Percentiles rank a stretch among this genome's conserved stretches.
Conservation (phyloP, 2,113 vertebrate genomes). For the Stigmatopora argus region DNA sequence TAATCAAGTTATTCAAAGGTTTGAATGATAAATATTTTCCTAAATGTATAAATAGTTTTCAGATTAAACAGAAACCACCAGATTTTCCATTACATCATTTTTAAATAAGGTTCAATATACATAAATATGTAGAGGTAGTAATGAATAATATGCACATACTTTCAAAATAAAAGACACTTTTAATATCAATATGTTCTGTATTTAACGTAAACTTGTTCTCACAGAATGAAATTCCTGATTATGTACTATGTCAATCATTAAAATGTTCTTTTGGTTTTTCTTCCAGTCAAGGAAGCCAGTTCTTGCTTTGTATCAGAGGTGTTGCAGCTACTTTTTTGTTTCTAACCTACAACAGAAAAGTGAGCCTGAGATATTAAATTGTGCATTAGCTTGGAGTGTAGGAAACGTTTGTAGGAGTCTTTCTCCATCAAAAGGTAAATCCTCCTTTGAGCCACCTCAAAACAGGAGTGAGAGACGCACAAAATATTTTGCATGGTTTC, state of each 20-base stretch:
- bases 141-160: no score
- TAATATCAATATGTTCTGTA: not conserved
- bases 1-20: no score
- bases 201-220: not conserved
- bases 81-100: not conserved
- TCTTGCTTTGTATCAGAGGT: not conserved
- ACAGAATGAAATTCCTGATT: not conserved
- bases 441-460: slow-evolving; percentile 69
- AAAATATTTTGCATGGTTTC: slow-evolving; percentile 57
- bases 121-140: not conserved
- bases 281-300: slow-evolving; percentile 13
- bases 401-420: slow-evolving; percentile 75
- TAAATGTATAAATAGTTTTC: not conserved
- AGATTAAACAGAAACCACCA: not conserved
- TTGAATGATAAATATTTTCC: no score
- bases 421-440: slow-evolving; percentile 76
- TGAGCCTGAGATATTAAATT: slow-evolving; percentile 43
- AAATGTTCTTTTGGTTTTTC: not conserved
- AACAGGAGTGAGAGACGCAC: slow-evolving; percentile 48
- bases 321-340: slow-evolving; percentile 12
- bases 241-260: not conserved
- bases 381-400: slow-evolving; percentile 62
- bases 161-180: no score
- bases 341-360: slow-evolving; percentile 14
- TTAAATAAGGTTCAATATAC: not conserved